These are phyloP conservation scores for Lepus europaeus DNA, from an alignment of 2,113 vertebrate species.

Conservation along the genomic window DNA sequence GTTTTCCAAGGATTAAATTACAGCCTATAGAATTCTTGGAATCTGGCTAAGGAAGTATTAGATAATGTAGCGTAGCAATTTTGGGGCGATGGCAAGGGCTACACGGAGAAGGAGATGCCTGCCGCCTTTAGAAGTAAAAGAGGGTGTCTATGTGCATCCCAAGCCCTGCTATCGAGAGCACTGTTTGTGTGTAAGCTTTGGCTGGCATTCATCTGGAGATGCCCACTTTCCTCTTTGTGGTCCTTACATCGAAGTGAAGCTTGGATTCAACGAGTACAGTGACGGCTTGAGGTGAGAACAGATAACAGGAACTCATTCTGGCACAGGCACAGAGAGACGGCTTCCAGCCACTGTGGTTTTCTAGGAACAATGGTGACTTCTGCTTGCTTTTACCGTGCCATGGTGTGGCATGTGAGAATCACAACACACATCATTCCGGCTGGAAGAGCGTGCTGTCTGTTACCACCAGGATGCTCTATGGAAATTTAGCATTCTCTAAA, in stretches of 20 bases:
- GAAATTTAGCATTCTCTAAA: slow-evolving; percentile 44
- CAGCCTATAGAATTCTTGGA: slow-evolving; percentile 91
- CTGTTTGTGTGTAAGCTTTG: slow-evolving; percentile 67
- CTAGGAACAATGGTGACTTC: slow-evolving; percentile 55
- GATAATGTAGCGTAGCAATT: slow-evolving; percentile 84
- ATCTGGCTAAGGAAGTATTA: slow-evolving; percentile 89
- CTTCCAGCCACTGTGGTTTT: slow-evolving; percentile 56
- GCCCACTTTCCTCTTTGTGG: slow-evolving; percentile 61
- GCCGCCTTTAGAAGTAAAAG: slow-evolving; percentile 74
- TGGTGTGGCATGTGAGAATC: background rate
- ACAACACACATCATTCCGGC: background rate
- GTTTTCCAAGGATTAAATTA: slow-evolving; percentile 90
- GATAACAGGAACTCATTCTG: slow-evolving; percentile 31
- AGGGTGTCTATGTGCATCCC: slow-evolving; percentile 72
- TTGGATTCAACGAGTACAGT: slow-evolving; percentile 53
- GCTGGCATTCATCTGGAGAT: slow-evolving; percentile 53
- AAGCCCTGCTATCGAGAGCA: slow-evolving; percentile 76
- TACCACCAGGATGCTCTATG: background rate
- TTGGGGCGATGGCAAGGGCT: slow-evolving; percentile 75
- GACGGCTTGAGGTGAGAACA: slow-evolving; percentile 19
- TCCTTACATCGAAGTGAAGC: background rate
- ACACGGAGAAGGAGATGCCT: slow-evolving; percentile 77
- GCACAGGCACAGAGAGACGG: background rate
- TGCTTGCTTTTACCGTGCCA: background rate
- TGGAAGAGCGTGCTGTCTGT: background rate